These are phyloP conservation scores for Stigmatopora nigra DNA, from an alignment of 2,113 vertebrate genomes.

Conservation along the genomic window DNA sequence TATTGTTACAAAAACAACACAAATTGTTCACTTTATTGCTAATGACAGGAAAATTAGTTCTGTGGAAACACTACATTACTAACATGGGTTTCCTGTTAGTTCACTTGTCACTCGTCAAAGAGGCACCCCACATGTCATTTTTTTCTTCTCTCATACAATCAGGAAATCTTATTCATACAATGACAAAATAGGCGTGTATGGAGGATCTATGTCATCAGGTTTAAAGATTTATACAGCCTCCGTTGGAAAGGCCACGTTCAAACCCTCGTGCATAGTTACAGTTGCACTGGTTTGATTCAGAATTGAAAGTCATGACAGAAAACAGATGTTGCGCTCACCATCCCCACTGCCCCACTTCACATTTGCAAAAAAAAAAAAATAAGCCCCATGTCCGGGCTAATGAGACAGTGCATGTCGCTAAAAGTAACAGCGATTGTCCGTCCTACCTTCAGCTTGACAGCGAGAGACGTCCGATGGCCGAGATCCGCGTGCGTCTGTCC, in stretches of 20 bases:
- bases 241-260: no score
- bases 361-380: not conserved
- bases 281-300: not conserved
- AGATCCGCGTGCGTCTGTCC: not conserved
- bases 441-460: constrained; percentile 5
- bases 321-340: not conserved
- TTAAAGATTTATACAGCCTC: not conserved
- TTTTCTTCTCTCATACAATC: not conserved
- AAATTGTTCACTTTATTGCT: not conserved
- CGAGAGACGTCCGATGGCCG: not conserved
- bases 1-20: not conserved
- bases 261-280: not conserved
- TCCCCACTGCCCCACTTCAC: not conserved
- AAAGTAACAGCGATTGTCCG: not conserved
- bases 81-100: constrained; percentile 1
- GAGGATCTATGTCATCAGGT: not conserved
- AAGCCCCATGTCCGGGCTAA: not conserved
- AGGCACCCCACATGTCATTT: not conserved
- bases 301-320: not conserved
- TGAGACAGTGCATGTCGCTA: not conserved
- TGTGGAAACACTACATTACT: not conserved
- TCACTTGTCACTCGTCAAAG: constrained; percentile 1
- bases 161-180: not conserved
- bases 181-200: not conserved
- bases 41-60: not conserved